Percentiles rank a stretch among this genome's conserved stretches.
These are phyloP conservation scores for Indicator maculatus DNA, from an alignment of 2,113 vertebrate species.

Conservation along the genomic window DNA sequence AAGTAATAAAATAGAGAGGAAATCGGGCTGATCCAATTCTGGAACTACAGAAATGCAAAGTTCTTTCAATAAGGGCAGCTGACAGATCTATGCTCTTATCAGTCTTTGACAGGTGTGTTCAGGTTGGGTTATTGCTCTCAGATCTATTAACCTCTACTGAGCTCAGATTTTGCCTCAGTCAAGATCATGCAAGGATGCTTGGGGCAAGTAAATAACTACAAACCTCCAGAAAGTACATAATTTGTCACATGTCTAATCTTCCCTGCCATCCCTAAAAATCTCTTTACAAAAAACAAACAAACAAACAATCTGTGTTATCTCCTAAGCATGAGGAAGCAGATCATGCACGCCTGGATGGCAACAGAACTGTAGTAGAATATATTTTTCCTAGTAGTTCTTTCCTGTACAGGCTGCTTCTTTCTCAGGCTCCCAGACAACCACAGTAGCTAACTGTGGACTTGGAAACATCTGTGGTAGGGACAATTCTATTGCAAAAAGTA, in stretches of 20 bases:
- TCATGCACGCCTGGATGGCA: not conserved
- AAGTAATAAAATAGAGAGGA: constrained; percentile 39
- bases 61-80: not conserved
- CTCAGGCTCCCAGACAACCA: not conserved
- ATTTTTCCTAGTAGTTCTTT: not conserved
- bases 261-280: not conserved
- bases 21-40: constrained; percentile 19
- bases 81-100: constrained; percentile 10
- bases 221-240: not conserved
- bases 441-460: not conserved
- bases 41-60: constrained; percentile 11
- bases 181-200: not conserved
- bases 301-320: not conserved
- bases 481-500: not conserved
- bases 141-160: not conserved
- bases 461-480: not conserved
- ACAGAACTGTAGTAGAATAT: not conserved
- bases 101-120: constrained; percentile 13
- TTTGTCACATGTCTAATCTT: not conserved
- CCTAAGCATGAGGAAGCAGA: not conserved
- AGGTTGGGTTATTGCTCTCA: constrained; percentile 1
- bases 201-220: not conserved
- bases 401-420: not conserved
- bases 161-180: not conserved
- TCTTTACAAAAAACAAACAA: not conserved